Evolutionary conservation across 2,797 vertebrate genomes (phyloP).

Genomic region (Sebastes jordani): DNA sequence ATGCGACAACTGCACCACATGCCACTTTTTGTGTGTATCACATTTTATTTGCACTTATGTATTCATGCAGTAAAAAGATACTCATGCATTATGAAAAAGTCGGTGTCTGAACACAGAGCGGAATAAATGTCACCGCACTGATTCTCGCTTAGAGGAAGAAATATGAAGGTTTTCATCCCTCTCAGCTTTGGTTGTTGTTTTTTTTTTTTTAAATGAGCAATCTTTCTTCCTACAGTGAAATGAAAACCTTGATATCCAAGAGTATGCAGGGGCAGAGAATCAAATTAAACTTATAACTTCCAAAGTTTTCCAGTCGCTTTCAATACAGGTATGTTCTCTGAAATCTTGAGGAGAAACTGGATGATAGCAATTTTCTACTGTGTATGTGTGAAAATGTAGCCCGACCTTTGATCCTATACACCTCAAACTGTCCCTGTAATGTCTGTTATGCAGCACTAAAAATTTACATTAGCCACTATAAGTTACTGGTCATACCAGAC

Average conservation of each 20-base stretch:
- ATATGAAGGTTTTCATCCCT: neutral
- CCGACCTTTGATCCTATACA: too few relatives aligned
- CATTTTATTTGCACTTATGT: neutral
- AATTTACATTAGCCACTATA: too few relatives aligned
- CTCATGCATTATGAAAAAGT: neutral
- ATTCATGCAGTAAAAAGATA: constrained; percentile 5
- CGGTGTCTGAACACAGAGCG: neutral
- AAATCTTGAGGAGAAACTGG: neutral
- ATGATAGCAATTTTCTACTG: neutral
- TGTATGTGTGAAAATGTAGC: neutral
- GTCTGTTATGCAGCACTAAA: too few relatives aligned
- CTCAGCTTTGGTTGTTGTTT: neutral
- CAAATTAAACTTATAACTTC: neutral
- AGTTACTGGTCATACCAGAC: neutral
- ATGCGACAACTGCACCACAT: neutral
- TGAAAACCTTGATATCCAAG: neutral
- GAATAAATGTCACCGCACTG: neutral
- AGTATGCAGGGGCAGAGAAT: neutral
- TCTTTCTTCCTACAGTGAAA: neutral
- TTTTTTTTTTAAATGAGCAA: neutral
- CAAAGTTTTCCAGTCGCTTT: neutral
- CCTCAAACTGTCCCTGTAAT: too few relatives aligned
- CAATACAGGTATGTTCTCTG: neutral
- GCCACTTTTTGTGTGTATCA: neutral
- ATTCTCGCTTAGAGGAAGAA: neutral